Base-by-base conservation (phyloP, 2,113 vertebrate genomes). In the Poeciliopsis retropinna region DNA sequence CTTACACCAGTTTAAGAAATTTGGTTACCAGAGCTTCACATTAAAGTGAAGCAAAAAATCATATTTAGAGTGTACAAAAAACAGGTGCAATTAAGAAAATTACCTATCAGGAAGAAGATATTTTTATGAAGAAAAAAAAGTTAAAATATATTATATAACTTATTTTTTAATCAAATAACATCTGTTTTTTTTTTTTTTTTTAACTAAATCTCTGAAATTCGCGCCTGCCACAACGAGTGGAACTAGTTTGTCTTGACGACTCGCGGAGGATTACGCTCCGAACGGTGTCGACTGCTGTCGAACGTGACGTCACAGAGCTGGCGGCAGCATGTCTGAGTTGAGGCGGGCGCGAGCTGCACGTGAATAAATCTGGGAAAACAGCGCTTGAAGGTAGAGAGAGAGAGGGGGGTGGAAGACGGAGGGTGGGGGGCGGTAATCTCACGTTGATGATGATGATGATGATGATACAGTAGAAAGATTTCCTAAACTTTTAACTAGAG, bases 251-350 rank as follows among this genome's bases (percentile, higher is more conserved):
- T 91, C 80, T 84, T 31, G 51, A 76, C 77, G 68, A 77, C 80
- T 63, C 83, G 94, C 93, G 93, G 93, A 95, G 85, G 93, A 85
- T 92, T 88, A 94, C 67, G 66, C 31, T 76, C 76, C 60, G 64
- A 90, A 84, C 79, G 89, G 86, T 76, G 84, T 88, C 81, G 79
- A 90, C 83, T 87, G 79, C 78, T 82, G 81, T 88, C 64, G 85
- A 81, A 77, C 76, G 84, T 94, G 88, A 95, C 95, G 94, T 95
- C 95, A 95, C 93, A 86, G 82, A 84, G 68, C 90, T 94, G 95
- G 95, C 94, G 95, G 94, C 95, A 94, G 94, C 90, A 95, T 95
- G 95, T 95, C 95, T 95, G 94, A 94, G 93, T 91, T 91, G 91
- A 94, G 91, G 92, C 92, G 92, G 88, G 92, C 91, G 92, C 90